A percentile compares a stretch with the other conserved stretches of the same genome.
These are phyloP conservation scores for Rhyacichthys aspro DNA, from an alignment of 2,797 vertebrate genomes.

Conservation along the genomic window DNA sequence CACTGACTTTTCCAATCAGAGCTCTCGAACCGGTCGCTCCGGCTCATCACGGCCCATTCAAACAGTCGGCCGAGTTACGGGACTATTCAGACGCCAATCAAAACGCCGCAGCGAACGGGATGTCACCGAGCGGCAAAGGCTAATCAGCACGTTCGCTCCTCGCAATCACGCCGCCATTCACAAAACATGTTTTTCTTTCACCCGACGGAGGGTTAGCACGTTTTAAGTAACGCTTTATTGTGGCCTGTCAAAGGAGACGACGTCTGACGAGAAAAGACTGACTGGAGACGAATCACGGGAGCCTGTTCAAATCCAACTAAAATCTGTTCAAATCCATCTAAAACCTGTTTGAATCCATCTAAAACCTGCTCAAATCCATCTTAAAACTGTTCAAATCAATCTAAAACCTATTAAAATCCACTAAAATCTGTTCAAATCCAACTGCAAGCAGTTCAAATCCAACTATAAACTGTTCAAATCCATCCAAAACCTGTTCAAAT, in stretches of 20 bases:
- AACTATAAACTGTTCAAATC: neutral
- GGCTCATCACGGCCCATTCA: slow-evolving; percentile 72
- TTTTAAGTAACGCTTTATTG: slow-evolving; percentile 45
- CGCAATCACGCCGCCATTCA: slow-evolving; percentile 79
- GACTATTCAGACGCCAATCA: slow-evolving; percentile 67
- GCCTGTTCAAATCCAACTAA: no score
- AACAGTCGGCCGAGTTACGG: slow-evolving; percentile 2
- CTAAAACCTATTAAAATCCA: no score
- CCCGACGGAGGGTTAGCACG: slow-evolving; percentile 24
- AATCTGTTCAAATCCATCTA: no score
- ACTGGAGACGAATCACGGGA: slow-evolving; percentile 20
- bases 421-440: no score
- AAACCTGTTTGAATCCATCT: no score
- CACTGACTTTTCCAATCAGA: slow-evolving; percentile 57
- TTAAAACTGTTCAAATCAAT: no score
- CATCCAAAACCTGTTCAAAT: no score
- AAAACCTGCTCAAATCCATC: no score
- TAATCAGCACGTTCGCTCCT: slow-evolving; percentile 65
- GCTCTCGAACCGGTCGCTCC: slow-evolving; percentile 46
- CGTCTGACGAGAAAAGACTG: slow-evolving; percentile 47
- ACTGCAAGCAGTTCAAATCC: neutral
- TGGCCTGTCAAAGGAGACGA: slow-evolving; percentile 41
- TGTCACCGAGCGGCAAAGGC: slow-evolving; percentile 54
- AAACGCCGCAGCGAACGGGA: slow-evolving; percentile 15
- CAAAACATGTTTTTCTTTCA: neutral